Evolutionary conservation across 2,888 invertebrate species (phyloP), one percentile per base, ranked within the genome.

Genomic region (Baronia brevicornis): DNA sequence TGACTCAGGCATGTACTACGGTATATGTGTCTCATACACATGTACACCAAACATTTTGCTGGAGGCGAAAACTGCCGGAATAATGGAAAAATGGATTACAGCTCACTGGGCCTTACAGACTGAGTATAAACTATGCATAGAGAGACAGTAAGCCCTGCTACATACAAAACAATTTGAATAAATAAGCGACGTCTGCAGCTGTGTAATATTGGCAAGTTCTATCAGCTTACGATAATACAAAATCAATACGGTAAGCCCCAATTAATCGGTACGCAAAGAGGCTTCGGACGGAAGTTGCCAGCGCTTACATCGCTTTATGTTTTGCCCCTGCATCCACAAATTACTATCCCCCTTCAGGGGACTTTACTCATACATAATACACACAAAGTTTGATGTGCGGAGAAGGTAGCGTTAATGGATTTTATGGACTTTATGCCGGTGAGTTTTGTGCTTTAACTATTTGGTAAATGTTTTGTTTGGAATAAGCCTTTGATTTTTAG

Each of bases 171-270:
- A 49, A 46, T 60, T 60, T 66, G 46, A 67, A 70, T 70, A 62
- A 68, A 66, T 65, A 64, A 70, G 46, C 44, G 58, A 46, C 53
- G 58, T 57, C 54, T 64, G 63, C 60, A 61, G 44, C 47, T 51
- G 53, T 58, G 54, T 67, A 65, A 64, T 67, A 67, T 54, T 45
- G 52, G 63, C 60, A 58, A 66, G 60, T 69, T 67, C 55, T 48
- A 51, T 44, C 51, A 54, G 69, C 69, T 70, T 68, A 67, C 54
- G 49, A 49, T 78, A 77, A 78, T 78, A 79, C 77, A 75, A 79
- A 79, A 79, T 79, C 79, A 64, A 79, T 79, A 73, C 53, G 46
- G 58, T 71, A 67, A 72, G 67, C 69, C 48, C 55, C 66, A 73
- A 77, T 79, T 79, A 79, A 78, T 77, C 69, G 65, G 54, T 47